Percentiles rank a stretch among this genome's conserved stretches.
These are phyloP conservation scores for Noctua pronuba DNA, from an alignment of 2,888 invertebrate genomes.

Conservation along the genomic window DNA sequence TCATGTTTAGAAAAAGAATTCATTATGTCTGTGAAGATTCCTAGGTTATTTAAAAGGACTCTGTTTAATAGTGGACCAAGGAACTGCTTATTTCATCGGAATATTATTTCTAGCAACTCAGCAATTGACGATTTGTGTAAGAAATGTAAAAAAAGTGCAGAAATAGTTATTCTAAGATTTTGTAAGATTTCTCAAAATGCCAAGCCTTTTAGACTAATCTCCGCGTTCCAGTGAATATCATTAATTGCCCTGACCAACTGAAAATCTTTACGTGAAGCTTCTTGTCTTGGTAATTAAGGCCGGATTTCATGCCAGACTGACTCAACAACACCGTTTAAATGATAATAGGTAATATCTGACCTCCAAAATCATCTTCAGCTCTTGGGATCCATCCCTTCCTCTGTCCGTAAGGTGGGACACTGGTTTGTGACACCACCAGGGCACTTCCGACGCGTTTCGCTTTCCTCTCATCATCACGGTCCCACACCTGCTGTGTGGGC, in stretches of 20 bases:
- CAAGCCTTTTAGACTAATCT: too few species aligned
- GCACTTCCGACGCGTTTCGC: conserved; percentile 91
- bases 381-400: conserved; percentile 98
- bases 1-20: neutral
- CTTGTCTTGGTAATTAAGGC: neutral
- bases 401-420: conserved; percentile 98
- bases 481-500: conserved; percentile 96
- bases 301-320: neutral
- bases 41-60: neutral
- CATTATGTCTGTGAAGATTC: neutral
- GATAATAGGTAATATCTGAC: conserved; percentile 69
- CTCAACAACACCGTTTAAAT: neutral
- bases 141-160: neutral
- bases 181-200: neutral
- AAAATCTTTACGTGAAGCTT: neutral
- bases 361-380: conserved; percentile 93
- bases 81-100: neutral
- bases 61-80: neutral
- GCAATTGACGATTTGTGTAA: neutral
- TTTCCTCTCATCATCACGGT: conserved; percentile 95
- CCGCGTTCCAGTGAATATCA: too few species aligned
- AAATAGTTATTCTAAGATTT: neutral
- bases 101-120: neutral
- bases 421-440: conserved; percentile 94
- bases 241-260: neutral